Evolutionary conservation across 2,113 vertebrate species (phyloP).

Genomic region (Lepus americanus): DNA sequence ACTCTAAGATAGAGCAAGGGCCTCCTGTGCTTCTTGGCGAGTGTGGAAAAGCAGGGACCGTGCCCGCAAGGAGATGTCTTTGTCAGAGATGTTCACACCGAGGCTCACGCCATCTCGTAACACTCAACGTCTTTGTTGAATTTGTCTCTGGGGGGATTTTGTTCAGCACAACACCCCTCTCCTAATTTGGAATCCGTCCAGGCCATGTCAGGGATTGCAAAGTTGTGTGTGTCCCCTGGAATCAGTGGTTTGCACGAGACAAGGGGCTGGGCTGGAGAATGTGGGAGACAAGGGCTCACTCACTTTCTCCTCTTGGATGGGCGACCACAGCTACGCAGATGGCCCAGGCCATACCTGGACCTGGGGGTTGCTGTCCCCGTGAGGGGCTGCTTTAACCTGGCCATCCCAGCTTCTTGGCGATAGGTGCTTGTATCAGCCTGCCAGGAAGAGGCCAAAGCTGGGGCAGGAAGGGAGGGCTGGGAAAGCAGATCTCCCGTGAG

Average conservation of each 20-base stretch:
- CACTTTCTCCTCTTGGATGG: neutral
- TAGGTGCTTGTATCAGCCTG: neutral
- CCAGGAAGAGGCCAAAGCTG: neutral
- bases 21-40: neutral
- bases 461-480: neutral
- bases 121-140: slow-evolving; percentile 39
- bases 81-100: slow-evolving; percentile 37
- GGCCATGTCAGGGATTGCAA: slow-evolving; percentile 31
- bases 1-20: neutral
- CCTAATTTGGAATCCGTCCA: slow-evolving; percentile 68
- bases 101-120: slow-evolving; percentile 39
- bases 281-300: neutral
- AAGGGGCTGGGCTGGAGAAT: neutral
- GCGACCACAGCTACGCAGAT: neutral
- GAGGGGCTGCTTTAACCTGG: neutral
- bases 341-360: neutral
- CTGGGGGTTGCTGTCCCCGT: neutral
- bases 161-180: slow-evolving; percentile 44
- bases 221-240: slow-evolving; percentile 16
- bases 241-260: slow-evolving; percentile 49
- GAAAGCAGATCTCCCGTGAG: neutral
- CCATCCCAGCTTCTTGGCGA: neutral
- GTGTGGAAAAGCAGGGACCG: neutral
- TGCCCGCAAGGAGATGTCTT: neutral
- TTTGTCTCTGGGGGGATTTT: slow-evolving; percentile 51